A percentile compares a stretch with the other conserved stretches of the same genome.
phyloP scores from a whole-genome alignment of 2,113 vertebrate species.

The Carollia perspicillata region DNA sequence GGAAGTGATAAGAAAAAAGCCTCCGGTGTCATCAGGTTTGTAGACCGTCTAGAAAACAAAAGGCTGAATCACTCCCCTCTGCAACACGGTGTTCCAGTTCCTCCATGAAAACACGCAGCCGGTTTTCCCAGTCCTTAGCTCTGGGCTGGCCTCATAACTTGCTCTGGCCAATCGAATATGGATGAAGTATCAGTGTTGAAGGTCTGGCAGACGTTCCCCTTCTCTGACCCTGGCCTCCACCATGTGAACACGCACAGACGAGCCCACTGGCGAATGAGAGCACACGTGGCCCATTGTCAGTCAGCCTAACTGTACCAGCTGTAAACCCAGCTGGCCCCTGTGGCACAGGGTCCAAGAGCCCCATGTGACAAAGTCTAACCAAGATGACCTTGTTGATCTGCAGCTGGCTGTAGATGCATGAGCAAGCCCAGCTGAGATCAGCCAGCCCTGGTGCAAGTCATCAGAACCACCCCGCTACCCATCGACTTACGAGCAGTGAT shows the following conservation, averaged over 20 bases:
- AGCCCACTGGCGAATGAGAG: neutral
- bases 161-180: neutral
- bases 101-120: neutral
- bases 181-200: neutral
- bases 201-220: rapidly evolving
- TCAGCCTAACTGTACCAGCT: neutral
- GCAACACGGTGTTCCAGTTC: neutral
- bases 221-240: neutral
- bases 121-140: neutral
- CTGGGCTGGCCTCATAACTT: neutral
- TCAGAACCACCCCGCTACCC: neutral
- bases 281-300: neutral
- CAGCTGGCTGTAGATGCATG: neutral
- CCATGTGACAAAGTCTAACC: neutral
- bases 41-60: neutral
- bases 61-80: neutral
- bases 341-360: neutral
- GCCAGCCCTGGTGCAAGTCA: neutral
- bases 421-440: neutral
- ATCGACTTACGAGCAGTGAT: neutral
- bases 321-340: neutral
- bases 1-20: neutral
- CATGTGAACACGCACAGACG: neutral
- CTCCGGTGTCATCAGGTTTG: neutral
- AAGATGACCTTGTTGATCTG: neutral